phyloP scores from a whole-genome alignment of 1,140 invertebrate genomes.

The Philotrypesis tridentata region DNA sequence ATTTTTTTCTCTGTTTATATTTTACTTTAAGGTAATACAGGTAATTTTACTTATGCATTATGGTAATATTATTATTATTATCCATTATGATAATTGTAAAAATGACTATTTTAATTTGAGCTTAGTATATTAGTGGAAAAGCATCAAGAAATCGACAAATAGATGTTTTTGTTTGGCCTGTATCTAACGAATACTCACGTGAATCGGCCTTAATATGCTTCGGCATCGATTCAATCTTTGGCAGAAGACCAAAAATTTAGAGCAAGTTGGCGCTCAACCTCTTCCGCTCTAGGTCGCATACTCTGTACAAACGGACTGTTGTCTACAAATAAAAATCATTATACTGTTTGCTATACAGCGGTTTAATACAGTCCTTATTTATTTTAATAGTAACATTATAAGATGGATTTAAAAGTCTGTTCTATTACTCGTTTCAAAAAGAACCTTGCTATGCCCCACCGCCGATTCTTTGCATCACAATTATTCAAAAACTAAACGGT shows the following conservation, averaged over 20 bases:
- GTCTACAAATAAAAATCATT: constrained; percentile 33
- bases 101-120: neutral
- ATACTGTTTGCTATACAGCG: neutral
- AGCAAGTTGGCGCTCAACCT: constrained; percentile 21
- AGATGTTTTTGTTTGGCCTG: constrained; percentile 6
- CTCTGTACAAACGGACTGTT: constrained; percentile 5
- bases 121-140: neutral
- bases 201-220: constrained; percentile 36
- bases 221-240: constrained; percentile 31
- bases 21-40: too few species aligned
- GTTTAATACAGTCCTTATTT: neutral
- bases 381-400: too few species aligned
- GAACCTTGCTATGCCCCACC: too few species aligned
- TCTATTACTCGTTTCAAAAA: too few species aligned
- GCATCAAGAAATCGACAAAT: neutral
- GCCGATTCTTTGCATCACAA: too few species aligned
- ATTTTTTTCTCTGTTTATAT: too few species aligned
- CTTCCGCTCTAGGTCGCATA: constrained; percentile 25
- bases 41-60: too few species aligned
- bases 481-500: too few species aligned
- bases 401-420: too few species aligned
- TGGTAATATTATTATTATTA: too few species aligned
- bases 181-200: constrained; percentile 18
- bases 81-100: too few species aligned
- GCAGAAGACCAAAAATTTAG: constrained; percentile 4